phyloP scores from a whole-genome alignment of 2,797 vertebrate genomes.

The Rhodeus uyekii region DNA sequence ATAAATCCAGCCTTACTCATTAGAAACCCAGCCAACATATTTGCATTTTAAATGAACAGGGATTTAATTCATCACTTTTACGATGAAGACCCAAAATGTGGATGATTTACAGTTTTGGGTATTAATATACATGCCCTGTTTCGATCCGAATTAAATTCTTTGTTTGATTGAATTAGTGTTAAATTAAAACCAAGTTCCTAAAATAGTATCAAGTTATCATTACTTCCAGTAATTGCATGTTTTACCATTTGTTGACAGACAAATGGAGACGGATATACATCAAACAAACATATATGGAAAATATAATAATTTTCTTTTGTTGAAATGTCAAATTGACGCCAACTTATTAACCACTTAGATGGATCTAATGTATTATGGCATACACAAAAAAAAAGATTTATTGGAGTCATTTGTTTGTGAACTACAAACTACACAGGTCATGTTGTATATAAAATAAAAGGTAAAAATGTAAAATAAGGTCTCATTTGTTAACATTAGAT shows the following conservation, averaged over 20 bases:
- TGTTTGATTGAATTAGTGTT: not conserved
- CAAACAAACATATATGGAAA: not conserved
- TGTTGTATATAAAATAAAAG: not conserved
- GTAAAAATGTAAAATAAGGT: no score
- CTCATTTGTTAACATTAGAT: no score
- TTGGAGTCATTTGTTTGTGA: not conserved
- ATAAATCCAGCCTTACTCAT: constrained; percentile 16
- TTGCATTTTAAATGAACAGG: constrained; percentile 39
- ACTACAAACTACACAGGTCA: not conserved
- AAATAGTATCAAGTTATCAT: not conserved
- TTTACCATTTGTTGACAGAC: not conserved
- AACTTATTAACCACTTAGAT: not conserved
- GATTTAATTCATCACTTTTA: constrained; percentile 11
- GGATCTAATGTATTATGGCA: not conserved
- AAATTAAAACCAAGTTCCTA: not conserved
- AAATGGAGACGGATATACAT: not conserved
- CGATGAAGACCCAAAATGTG: not conserved
- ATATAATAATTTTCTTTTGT: not conserved
- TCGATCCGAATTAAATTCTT: not conserved
- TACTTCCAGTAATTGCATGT: not conserved
- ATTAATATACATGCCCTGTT: constrained; percentile 3
- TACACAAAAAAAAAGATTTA: no score
- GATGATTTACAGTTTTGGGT: not conserved
- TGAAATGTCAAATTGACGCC: not conserved
- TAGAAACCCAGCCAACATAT: constrained; percentile 32